Percentiles rank a stretch among this genome's conserved stretches.
phyloP scores from a whole-genome alignment of 2,797 vertebrate species.

The Psittacula derbiana region DNA sequence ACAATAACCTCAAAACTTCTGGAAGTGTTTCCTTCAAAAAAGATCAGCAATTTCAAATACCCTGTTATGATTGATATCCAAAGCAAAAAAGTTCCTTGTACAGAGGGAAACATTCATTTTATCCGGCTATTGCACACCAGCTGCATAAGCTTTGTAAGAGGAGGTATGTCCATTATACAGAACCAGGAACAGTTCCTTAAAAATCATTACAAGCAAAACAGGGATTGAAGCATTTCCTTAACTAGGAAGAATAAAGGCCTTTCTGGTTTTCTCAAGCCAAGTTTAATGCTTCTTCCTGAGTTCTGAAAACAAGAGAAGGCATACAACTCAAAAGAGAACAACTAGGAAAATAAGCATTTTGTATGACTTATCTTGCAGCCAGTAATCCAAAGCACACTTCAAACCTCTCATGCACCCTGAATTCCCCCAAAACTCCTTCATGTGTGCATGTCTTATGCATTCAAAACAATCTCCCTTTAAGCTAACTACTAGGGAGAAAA shows the following conservation, averaged over 20 bases:
- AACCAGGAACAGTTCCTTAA: not conserved
- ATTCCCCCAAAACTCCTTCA: not conserved
- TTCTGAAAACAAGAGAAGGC: not conserved
- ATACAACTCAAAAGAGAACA: not conserved
- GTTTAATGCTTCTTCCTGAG: not conserved
- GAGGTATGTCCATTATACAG: not conserved
- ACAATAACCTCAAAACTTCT: not conserved
- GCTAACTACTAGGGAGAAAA: not conserved
- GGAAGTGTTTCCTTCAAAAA: not conserved
- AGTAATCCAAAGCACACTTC: not conserved
- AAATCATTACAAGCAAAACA: not conserved
- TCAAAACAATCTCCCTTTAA: not conserved
- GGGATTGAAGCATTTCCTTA: not conserved
- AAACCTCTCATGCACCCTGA: not conserved
- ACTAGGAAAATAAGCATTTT: not conserved
- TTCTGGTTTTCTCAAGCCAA: not conserved
- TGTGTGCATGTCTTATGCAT: not conserved
- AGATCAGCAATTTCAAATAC: not conserved
- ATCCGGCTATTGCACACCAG: not conserved
- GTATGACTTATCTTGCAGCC: not conserved
- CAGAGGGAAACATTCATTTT: not conserved
- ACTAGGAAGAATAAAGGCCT: not conserved
- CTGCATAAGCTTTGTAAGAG: not conserved
- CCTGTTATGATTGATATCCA: not conserved
- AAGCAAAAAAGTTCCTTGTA: not conserved